Evolutionary conservation across 2,797 vertebrate species (phyloP), one percentile per base, ranked within the genome.

Genomic region (Danio tinwini): DNA sequence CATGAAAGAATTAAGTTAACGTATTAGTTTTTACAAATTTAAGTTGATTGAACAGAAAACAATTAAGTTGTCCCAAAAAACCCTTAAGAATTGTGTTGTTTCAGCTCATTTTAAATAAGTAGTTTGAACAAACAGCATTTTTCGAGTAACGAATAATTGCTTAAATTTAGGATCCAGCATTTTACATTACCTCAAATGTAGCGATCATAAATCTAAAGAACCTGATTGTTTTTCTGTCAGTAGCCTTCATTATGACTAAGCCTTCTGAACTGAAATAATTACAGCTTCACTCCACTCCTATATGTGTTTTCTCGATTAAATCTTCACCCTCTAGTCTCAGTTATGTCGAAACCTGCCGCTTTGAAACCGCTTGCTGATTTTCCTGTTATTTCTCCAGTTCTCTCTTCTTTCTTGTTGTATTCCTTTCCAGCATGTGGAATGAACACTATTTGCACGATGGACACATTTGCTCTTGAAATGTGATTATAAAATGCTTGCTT

Each of bases 401-500:
- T 72, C 17, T 72, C 40, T 19, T 19, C 17, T 49, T 9, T 56
- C 37, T 44, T 14, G 5, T 14, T 21, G 11, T n/a, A 45, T 11
- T 61, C 55, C 11, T 56, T 62, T 50, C 7, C 49, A 40, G 63
- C 44, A 67, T 45, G 64, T 62, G 47, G 19, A 44, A 40, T 67
- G 2, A 14, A 71, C 63, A 64, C 49, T 29, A 29, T 71, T 14
- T n/a, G 4, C 12, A 45, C 19, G n/a, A 73, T 44, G 37, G 45
- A 21, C 49, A 12, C 21, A 17, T 0, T 56, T 52, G 9, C 42
- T 76, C 52, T 67, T 58, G 10, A 68, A 29, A 73, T 80, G 11
- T 74, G 16, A 14, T 71, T 87, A 81, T 29, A 88, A 89, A 79
- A 29, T 19, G 61, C 80, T 79, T 76, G 81, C 75, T 87, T 82